Percentiles rank a stretch among this genome's conserved stretches.
Conservation (phyloP, 2,797 vertebrate genomes). For the Erithacus rubecula region DNA sequence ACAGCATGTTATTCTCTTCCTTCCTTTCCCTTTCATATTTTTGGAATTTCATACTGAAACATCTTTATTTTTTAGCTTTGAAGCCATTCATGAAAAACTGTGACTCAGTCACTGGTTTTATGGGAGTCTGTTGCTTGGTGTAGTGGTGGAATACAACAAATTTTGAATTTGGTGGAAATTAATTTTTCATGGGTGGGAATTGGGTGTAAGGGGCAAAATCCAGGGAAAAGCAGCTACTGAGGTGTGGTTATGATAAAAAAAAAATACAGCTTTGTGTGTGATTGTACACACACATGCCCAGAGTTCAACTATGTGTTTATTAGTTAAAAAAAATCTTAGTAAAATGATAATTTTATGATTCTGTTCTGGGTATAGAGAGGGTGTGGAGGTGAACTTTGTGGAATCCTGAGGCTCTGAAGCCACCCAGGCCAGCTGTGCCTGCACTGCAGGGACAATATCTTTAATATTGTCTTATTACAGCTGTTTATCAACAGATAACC, state of each 20-base stretch:
- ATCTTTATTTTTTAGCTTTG: neutral
- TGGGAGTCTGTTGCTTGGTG: neutral
- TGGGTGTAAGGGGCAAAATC: neutral
- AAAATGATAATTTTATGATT: neutral
- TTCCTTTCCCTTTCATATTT: neutral
- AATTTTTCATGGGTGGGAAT: neutral
- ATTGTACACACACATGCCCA: fast-evolving
- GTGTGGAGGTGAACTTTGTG: neutral
- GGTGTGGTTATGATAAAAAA: neutral
- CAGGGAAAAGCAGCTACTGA: neutral
- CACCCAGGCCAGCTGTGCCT: neutral
- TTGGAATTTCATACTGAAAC: neutral
- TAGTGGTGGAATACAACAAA: neutral
- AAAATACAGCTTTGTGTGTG: neutral
- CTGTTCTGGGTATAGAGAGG: neutral
- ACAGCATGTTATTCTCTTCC: neutral
- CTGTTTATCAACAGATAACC: neutral
- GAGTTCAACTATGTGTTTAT: fast-evolving
- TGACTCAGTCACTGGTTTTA: fast-evolving
- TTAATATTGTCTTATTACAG: neutral
- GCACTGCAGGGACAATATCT: neutral
- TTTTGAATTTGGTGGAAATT: neutral
- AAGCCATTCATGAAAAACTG: neutral
- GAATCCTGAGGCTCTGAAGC: neutral
- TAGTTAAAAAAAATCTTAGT: neutral